Base-by-base conservation (phyloP, 2,888 invertebrate species). In the Tetropium fuscum region DNA sequence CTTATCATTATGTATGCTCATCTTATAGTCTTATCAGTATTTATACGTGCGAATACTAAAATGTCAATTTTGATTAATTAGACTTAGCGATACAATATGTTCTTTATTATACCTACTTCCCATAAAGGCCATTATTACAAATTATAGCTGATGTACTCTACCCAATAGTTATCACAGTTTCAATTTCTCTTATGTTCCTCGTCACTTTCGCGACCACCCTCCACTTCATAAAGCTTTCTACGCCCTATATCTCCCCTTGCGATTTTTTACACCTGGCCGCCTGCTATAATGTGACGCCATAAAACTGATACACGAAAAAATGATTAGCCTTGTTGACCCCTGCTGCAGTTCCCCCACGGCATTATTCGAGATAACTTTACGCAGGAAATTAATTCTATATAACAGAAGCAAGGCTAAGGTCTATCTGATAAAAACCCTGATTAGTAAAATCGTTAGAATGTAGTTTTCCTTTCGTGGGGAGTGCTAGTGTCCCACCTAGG, bases 391-490 rank as follows among this genome's bases (percentile, higher is more conserved):
- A 44, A 44, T 44, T 44, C 44, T 16, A 16, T 20, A 32, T 54
- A 54, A 54, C 44, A 54, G 54, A 54, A 44, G 44, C 54, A 45
- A 44, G 44, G 44, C 44, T 54, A 36, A 22, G 38, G 45, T 36
- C 44, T 20, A 36, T 18, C 41, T 41, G 53, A 53, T 53, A 53
- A 53, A 40, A 20, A 30, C 36, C 34, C 36, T 54, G 54, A 54
- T 54, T 54, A 54, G 54, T 38, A 41, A 22, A 43, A 44, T 53
- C 53, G 34, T 53, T 53, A 53, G 32, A 41, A 34, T 34, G 53
- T 27, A 30, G 32, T 53, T 53, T 53, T 40, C 27, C 18, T 38
- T 32, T 32, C 30, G 30, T 20, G n/a, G 18, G 43, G 44, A 53
- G 43, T 53, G 32, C 38, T 48, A 36, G 38, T 48, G 47, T 47